Percentiles rank a stretch among this genome's conserved stretches.
Evolutionary conservation across 2,888 invertebrate species (phyloP).

Genomic region (Cataglyphis cursor): DNA sequence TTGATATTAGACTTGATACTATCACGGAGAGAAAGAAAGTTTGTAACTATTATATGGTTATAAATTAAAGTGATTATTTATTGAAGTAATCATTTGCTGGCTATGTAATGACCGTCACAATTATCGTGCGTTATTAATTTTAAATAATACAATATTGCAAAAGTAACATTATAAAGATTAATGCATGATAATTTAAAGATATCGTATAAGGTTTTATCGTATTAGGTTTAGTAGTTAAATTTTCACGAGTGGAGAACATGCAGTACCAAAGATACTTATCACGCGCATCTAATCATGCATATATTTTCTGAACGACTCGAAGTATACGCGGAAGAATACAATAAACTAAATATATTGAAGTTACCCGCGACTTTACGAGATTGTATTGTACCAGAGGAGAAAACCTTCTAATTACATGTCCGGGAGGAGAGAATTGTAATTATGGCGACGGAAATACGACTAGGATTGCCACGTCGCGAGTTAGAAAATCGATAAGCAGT

Average conservation of each 20-base stretch:
- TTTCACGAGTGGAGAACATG: background rate
- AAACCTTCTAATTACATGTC: conserved; percentile 53
- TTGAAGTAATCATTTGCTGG: background rate
- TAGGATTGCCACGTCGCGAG: conserved; percentile 39
- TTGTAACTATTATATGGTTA: background rate
- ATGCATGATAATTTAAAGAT: background rate
- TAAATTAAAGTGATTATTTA: conserved; percentile 3
- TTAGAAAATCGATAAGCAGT: conserved; percentile 55
- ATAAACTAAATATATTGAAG: conserved; percentile 37
- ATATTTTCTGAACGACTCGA: conserved; percentile 8
- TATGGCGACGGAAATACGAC: conserved; percentile 54
- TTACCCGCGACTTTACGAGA: conserved; percentile 47
- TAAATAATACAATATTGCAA: background rate
- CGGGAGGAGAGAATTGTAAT: conserved; percentile 49
- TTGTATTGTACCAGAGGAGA: conserved; percentile 45
- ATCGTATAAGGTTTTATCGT: no score
- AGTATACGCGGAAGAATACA: conserved; percentile 18
- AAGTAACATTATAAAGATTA: background rate
- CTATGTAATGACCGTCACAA: background rate
- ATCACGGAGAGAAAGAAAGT: background rate
- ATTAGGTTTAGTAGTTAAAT: conserved; percentile 3
- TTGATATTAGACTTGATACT: background rate
- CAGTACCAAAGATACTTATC: conserved; percentile 13
- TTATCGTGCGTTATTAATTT: background rate
- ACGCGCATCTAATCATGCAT: conserved; percentile 20